A percentile compares a stretch with the other conserved stretches of the same genome.
phyloP scores from a whole-genome alignment of 2,113 vertebrate species.

The Chitala chitala region DNA sequence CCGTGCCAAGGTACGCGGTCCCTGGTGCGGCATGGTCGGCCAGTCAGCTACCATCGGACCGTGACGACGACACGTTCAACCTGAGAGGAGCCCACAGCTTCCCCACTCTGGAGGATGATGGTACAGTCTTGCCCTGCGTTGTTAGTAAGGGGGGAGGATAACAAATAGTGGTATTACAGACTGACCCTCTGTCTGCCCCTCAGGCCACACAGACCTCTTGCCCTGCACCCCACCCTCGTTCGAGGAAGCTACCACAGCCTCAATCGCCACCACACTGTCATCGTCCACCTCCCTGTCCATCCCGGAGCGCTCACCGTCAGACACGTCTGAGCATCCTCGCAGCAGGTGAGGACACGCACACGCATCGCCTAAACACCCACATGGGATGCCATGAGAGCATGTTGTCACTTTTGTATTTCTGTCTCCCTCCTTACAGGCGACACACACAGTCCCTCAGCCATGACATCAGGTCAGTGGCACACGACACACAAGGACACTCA shows the following conservation, averaged over 20 bases:
- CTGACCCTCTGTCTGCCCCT: neutral
- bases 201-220: slow-evolving; percentile 70
- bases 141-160: neutral
- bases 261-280: slow-evolving; percentile 91
- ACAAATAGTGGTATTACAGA: neutral
- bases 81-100: slow-evolving; percentile 77
- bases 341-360: slow-evolving; percentile 59
- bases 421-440: slow-evolving; percentile 59
- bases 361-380: neutral
- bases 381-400: too few species aligned
- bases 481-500: neutral
- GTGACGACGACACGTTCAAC: slow-evolving; percentile 75
- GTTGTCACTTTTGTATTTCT: neutral
- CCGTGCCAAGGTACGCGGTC: slow-evolving; percentile 66
- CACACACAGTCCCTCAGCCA: slow-evolving; percentile 76
- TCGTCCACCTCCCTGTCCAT: slow-evolving; percentile 88
- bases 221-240: slow-evolving; percentile 95
- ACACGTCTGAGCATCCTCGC: slow-evolving; percentile 83
- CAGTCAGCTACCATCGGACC: slow-evolving; percentile 73
- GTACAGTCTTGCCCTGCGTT: slow-evolving; percentile 43
- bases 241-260: slow-evolving; percentile 94
- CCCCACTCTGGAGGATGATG: slow-evolving; percentile 77
- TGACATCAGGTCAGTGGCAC: slow-evolving; percentile 70
- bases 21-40: slow-evolving; percentile 67
- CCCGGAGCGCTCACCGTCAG: slow-evolving; percentile 80